These are phyloP conservation scores for rabbit (Oryctolagus cuniculus) DNA, from an alignment of 2,113 vertebrate species.

Conservation along the genomic window mOryCun1.1 NC_091439.1:28371001-28371500, in stretches of 20 bases:
- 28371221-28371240: neutral
- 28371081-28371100: neutral
- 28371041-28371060: neutral
- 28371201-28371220: neutral
- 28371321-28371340: conserved; percentile 44
- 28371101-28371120: neutral
- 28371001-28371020: conserved; percentile 12
- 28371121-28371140: neutral
- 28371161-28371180: neutral
- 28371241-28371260: neutral
- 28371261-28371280: neutral
- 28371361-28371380: conserved; percentile 58
- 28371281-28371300: neutral
- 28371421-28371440: neutral
- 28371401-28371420: conserved; percentile 31
- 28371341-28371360: conserved; percentile 35
- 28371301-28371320: neutral
- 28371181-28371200: neutral
- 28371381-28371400: neutral
- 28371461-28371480: neutral
- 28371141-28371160: neutral
- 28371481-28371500: neutral
- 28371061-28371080: conserved; percentile 5
- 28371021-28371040: neutral
- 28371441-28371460: neutral